These are phyloP conservation scores for Ciconia boyciana DNA, from an alignment of 2,113 vertebrate species.

Conservation along the genomic window DNA sequence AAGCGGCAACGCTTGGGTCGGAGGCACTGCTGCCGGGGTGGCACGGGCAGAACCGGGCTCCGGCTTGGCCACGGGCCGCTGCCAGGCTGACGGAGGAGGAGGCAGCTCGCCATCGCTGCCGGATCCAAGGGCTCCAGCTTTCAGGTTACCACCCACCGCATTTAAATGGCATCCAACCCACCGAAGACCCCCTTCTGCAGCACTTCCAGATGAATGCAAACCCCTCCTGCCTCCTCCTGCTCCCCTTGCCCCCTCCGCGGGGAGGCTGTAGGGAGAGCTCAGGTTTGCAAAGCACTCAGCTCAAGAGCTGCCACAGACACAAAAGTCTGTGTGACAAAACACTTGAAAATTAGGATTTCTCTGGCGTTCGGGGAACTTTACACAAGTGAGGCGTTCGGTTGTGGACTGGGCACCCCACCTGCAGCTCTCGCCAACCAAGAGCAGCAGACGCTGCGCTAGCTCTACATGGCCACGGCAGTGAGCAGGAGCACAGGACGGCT, in stretches of 20 bases:
- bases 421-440: too few species aligned
- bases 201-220: background rate
- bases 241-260: background rate
- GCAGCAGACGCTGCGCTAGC: background rate
- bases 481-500: background rate
- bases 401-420: too few species aligned
- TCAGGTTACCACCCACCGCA: background rate
- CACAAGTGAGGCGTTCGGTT: background rate
- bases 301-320: background rate
- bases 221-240: background rate
- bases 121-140: background rate
- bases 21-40: background rate
- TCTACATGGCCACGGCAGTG: rapidly evolving
- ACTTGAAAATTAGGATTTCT: background rate
- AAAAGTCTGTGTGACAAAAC: background rate
- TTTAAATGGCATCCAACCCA: background rate
- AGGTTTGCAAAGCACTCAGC: background rate
- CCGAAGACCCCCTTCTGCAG: background rate
- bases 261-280: too few species aligned
- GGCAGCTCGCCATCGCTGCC: background rate
- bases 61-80: background rate
- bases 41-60: background rate
- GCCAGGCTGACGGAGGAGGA: background rate
- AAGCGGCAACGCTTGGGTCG: rapidly evolving
- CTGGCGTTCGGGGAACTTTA: background rate